Percentiles rank a stretch among this genome's conserved stretches.
Evolutionary conservation across 2,797 vertebrate species (phyloP).

Genomic region (Acipenser ruthenus): DNA sequence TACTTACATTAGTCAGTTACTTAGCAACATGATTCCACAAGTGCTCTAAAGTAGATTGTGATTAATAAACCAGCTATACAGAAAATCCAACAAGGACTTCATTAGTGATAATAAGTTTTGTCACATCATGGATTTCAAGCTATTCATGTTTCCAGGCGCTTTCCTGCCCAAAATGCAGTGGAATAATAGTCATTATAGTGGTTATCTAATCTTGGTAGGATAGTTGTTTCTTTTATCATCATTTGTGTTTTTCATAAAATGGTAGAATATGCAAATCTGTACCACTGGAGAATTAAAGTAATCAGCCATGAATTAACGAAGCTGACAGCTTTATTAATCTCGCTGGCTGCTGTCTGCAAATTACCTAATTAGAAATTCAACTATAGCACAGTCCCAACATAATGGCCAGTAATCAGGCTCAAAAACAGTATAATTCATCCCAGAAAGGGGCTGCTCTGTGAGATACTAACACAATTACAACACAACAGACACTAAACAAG

Average conservation of each 20-base stretch:
- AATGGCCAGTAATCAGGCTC: constrained; percentile 45
- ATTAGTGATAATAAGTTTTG: background rate
- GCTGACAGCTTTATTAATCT: constrained; percentile 57
- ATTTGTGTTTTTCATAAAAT: constrained; percentile 25
- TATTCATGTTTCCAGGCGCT: background rate
- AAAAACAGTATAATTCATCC: constrained; percentile 28
- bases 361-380: constrained; percentile 45
- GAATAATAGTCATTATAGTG: constrained; percentile 20
- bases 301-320: constrained; percentile 50
- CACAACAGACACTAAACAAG: constrained; percentile 23
- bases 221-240: constrained; percentile 18
- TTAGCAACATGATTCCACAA: background rate
- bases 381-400: constrained; percentile 24
- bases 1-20: constrained; percentile 2
- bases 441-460: constrained; percentile 22
- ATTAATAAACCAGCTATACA: constrained; percentile 1
- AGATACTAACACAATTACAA: constrained; percentile 23
- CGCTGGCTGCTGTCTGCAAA: constrained; percentile 39
- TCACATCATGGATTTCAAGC: background rate
- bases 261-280: constrained; percentile 26
- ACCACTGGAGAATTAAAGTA: constrained; percentile 41
- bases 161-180: background rate
- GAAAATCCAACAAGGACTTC: constrained; percentile 4
- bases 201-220: constrained; percentile 37
- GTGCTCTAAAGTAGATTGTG: constrained; percentile 2